These are phyloP conservation scores for Andrena cerasifolii DNA, from an alignment of 1,140 invertebrate genomes.

Conservation along the genomic window DNA sequence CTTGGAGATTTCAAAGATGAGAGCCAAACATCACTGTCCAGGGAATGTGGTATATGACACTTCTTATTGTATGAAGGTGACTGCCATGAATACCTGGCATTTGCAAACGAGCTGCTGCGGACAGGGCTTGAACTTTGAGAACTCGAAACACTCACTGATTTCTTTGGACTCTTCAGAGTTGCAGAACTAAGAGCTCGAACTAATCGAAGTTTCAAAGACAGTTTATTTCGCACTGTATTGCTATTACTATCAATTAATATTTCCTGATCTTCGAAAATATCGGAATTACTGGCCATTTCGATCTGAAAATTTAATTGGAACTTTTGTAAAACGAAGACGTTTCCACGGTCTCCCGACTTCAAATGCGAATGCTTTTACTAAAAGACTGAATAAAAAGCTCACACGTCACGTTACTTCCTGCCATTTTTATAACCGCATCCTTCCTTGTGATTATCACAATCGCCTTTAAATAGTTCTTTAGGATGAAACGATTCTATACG, in stretches of 20 bases:
- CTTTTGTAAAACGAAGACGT: background rate
- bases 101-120: conserved; percentile 33
- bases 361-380: background rate
- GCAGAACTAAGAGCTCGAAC: conserved; percentile 58
- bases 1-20: conserved; percentile 24
- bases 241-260: background rate
- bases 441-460: conserved; percentile 45
- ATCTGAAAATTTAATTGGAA: background rate
- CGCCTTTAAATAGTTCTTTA: background rate
- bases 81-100: conserved; percentile 63
- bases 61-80: conserved; percentile 7
- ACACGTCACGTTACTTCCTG: conserved; percentile 46
- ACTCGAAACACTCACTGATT: conserved; percentile 46
- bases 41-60: conserved; percentile 18
- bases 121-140: conserved; percentile 54
- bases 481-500: background rate
- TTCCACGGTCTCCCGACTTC: background rate
- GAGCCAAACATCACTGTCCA: conserved; percentile 39
- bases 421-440: conserved; percentile 58
- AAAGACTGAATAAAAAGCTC: conserved; percentile 20
- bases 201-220: conserved; percentile 59
- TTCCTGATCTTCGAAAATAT: conserved; percentile 12
- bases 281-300: conserved; percentile 49
- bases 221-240: conserved; percentile 22
- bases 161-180: conserved; percentile 54